A percentile compares a stretch with the other conserved stretches of the same genome.
These are phyloP conservation scores for Lasioglossum leucozonium DNA, from an alignment of 2,888 invertebrate genomes.

Conservation along the genomic window DNA sequence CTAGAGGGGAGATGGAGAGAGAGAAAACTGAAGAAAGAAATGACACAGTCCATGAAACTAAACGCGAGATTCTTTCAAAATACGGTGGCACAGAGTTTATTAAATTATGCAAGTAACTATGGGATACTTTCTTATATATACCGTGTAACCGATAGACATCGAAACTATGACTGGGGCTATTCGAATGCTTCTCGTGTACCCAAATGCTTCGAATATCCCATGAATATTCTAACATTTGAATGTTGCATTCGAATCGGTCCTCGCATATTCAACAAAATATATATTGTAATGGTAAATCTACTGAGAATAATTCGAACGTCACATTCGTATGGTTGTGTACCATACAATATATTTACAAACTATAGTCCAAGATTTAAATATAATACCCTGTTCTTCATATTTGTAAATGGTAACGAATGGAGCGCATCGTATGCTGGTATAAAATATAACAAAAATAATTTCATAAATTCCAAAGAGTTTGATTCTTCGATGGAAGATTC, in stretches of 20 bases:
- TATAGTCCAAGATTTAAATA: neutral
- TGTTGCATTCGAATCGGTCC: neutral
- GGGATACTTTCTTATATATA: conserved; percentile 31
- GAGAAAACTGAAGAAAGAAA: conserved; percentile 14
- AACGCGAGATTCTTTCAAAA: conserved; percentile 5
- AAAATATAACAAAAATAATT: neutral
- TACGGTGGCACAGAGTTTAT: conserved; percentile 11
- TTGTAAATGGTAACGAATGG: neutral
- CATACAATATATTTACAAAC: conserved; percentile 1
- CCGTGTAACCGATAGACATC: conserved; percentile 11
- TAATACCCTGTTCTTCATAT: neutral
- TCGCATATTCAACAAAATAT: neutral
- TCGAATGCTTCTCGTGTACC: neutral
- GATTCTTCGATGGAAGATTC: neutral
- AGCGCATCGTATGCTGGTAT: neutral
- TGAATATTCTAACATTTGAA: conserved; percentile 9
- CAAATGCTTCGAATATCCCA: conserved; percentile 6
- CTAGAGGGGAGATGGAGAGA: neutral
- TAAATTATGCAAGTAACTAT: neutral
- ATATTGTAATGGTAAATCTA: neutral
- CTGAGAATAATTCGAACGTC: conserved; percentile 6
- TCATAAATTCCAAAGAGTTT: neutral
- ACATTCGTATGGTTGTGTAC: neutral
- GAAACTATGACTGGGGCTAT: conserved; percentile 9
- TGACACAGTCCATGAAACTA: conserved; percentile 10